Percentiles rank a stretch among this genome's conserved stretches.
These are phyloP conservation scores for Alethe castanea DNA, from an alignment of 2,113 vertebrate genomes.

Conservation along the genomic window DNA sequence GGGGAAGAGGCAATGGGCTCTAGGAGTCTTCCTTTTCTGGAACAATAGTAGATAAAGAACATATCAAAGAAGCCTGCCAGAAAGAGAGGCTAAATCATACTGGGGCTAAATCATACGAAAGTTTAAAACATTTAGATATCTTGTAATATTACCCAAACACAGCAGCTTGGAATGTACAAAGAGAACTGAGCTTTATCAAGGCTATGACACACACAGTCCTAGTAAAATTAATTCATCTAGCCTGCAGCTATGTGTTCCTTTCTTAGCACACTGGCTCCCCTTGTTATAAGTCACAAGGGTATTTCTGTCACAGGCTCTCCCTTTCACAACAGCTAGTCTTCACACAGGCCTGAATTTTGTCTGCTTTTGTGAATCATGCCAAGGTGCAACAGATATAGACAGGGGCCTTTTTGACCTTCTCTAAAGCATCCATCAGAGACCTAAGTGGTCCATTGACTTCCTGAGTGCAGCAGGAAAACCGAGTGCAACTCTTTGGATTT, in stretches of 20 bases:
- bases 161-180: slow-evolving; percentile 20
- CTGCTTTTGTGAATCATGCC: background rate
- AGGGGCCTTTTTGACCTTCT: background rate
- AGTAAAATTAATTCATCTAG: slow-evolving; percentile 41
- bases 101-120: background rate
- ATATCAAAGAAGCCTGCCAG: background rate
- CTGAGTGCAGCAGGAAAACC: background rate
- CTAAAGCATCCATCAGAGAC: background rate
- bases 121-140: slow-evolving; percentile 42
- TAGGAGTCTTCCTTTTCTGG: background rate
- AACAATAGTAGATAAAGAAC: slow-evolving; percentile 24
- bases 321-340: background rate
- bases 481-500: background rate
- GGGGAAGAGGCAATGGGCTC: background rate
- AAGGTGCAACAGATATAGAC: background rate
- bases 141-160: slow-evolving; percentile 32
- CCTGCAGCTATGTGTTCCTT: slow-evolving; percentile 40
- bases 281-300: background rate
- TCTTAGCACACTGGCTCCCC: background rate
- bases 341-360: background rate
- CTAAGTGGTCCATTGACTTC: background rate
- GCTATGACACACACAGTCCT: slow-evolving; percentile 17
- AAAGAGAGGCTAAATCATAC: background rate
- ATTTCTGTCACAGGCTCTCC: background rate
- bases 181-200: slow-evolving; percentile 48